Base-by-base conservation (phyloP, 2,797 vertebrate genomes). In the Sebastes baramenuke region DNA sequence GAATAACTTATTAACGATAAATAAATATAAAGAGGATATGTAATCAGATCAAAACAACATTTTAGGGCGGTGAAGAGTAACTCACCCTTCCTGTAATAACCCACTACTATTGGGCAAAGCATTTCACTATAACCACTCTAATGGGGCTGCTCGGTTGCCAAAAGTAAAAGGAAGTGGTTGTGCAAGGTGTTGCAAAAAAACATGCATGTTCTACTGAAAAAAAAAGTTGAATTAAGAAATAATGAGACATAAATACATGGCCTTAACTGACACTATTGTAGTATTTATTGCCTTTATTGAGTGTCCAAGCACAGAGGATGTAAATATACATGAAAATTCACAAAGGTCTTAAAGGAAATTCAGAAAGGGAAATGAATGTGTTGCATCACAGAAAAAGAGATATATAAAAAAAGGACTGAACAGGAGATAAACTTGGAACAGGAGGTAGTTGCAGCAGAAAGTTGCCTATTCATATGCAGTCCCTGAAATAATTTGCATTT, bases 401-500 rank as follows among this genome's bases (percentile, higher is more conserved):
- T 46, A 3, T 16, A 42, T 2, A 42, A 46, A 1, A 12, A 27
- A 56, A 18, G 42, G 22, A 58, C 1, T 29, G 7, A 36, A 49
- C 4, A 46, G 6, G 38, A 69, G 5, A 61, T 32, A 49, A 72
- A 73, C 59, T 36, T 36, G 5, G 8, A 34, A 20, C n/a, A 46
- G 6, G 12, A 30, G 12, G 38, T 22, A 34, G 46, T 6, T 65
- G 24, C 25, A 56, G 7, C 16, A 68, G 54, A 55, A 75, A 64
- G 25, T 52, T 29, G 12, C 46, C 27, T 25, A n/a, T 68, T 77
- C 54, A 34, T 82, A 87, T 88, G 90, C 66, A 76, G 65, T 58
- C 85, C 79, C 14, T 86, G 82, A 90, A 79, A 78, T 87, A 4
- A 71, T 55, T 77, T 36, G 24, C 30, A 71, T 69, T 27, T 68